phyloP scores from a whole-genome alignment of 1,140 invertebrate genomes.

The Orchesella cincta region DNA sequence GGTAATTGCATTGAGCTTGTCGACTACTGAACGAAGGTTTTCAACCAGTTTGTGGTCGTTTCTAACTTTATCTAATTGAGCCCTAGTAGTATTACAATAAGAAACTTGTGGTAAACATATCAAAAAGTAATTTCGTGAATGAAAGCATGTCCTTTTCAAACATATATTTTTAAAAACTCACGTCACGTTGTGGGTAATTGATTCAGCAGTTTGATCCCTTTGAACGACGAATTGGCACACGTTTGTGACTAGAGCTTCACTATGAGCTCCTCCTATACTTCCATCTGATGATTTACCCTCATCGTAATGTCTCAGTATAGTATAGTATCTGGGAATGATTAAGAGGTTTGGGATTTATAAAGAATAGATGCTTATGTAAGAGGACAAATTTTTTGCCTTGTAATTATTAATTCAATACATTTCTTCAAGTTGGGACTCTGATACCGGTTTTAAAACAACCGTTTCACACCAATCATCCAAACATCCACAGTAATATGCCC shows the following conservation, averaged over 20 bases:
- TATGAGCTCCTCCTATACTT: neutral
- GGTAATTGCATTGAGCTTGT: conserved; percentile 23
- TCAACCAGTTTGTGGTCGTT: conserved; percentile 27
- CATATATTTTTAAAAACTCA: conserved; percentile 18
- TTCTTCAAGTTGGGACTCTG: conserved; percentile 38
- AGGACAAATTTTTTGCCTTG: neutral
- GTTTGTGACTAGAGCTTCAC: conserved; percentile 33
- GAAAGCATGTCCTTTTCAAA: too few relatives aligned
- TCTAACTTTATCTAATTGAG: conserved; percentile 31
- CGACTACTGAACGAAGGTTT: conserved; percentile 14
- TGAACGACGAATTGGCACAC: conserved; percentile 42
- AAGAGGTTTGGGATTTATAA: neutral
- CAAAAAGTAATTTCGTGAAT: too few relatives aligned
- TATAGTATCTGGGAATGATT: neutral
- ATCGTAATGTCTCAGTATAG: conserved; percentile 28
- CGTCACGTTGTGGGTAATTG: conserved; percentile 35
- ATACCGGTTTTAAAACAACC: conserved; percentile 22
- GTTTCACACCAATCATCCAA: conserved; percentile 34
- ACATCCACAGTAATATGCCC: neutral
- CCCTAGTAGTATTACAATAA: conserved; percentile 20
- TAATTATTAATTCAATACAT: conserved; percentile 28
- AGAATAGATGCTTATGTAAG: neutral
- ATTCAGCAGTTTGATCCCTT: conserved; percentile 34
- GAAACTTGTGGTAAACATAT: too few relatives aligned
- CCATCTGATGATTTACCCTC: conserved; percentile 27